Base-by-base conservation (phyloP, 2,113 vertebrate genomes). In the Oenanthe melanoleuca region DNA sequence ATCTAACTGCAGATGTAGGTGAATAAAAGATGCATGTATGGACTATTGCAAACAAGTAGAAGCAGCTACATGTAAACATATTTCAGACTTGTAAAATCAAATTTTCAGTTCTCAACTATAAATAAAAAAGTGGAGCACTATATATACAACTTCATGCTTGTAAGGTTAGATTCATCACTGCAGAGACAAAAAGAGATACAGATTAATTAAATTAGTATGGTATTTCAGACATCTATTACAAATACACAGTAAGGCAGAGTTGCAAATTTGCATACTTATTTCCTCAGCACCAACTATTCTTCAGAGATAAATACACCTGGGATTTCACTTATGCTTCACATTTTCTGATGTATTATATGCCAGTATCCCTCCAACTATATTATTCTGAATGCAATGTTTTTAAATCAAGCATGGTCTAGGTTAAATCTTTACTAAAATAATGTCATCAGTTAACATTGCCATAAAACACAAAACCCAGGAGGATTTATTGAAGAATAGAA, bases 101-200 rank as follows among this genome's bases (percentile, higher is more conserved):
- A 96, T 96, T 96, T 98, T 97, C 87, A 86, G 75, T 98, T 98
- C 97, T 98, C 98, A 98, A 98, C 98, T 99, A 99, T 99, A 99
- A 99, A 99, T 99, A 99, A 98, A 98, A 98, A 98, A 97, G 96
- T 97, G 97, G 98, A 99, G 98, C 98, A 96, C 98, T 99, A 99
- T 99, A 98, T 99, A 99, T 97, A 99, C 98, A 99, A 99, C 98
- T 99, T 99, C 99, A 99, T 99, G 99, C 99, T 98, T 97, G 97
- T 97, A 97, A 95, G 97, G 98, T 99, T 99, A 99, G 98, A 98
- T 96, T 97, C 98, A 98, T 99, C 99, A 99, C 99, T 99, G 99
- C 98, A 99, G 96, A 98, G 97, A 98, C 94, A 98, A 98, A 97
- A 98, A 96, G 92, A 97, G 94, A 96, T 78, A 98, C 34, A 97